Evolutionary conservation across 1,140 invertebrate species (phyloP), one percentile per base, ranked within the genome.

Genomic region (Platyura marginata): DNA sequence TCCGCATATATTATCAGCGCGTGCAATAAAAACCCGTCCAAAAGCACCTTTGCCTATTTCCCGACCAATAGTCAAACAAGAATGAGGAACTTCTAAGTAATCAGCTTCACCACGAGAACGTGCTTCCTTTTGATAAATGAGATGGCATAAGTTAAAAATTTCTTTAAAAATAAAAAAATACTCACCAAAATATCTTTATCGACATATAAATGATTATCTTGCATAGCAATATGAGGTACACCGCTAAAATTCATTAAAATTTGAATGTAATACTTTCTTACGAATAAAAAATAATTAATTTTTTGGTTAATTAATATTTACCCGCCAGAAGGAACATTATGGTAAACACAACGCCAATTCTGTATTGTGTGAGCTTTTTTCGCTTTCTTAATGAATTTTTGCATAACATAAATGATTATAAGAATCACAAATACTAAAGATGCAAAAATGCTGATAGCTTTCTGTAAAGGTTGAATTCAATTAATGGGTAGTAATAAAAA

Each of bases 31-130:
- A 0, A 85, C 81, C 29, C 68, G 64, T 0, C 81, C 81, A 57
- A 85, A 86, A 5, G 79, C 79, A 0, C 82, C 81, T 48, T 70
- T 73, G 9, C 79, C 80, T 35, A 85, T 67, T 47, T 79, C 56
- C 1, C 57, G 57, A 0, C 71, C 73, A 32, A 60, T 52, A 5
- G 43, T 49, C 9, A 59, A 49, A 4, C 49, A 47, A 3, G 47
- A 47, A 34, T 55, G 53, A 1, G 54, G 52, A 18, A 60, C 50
- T 46, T 60, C 57, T 22, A 55, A 60, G 16, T 56, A 49, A 32
- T 59, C 55, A 3, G 19, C 11, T n/a, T 32, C 19, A 16, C 18
- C 36, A 18, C 36, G 8, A 6, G 16, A 16, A 9, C 13, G 4
- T 13, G 18, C 13, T 16, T 37, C 18, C 36, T 37, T 15, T 34